Base-by-base conservation (phyloP, 2,888 invertebrate genomes). In the Diabrotica balteata region DNA sequence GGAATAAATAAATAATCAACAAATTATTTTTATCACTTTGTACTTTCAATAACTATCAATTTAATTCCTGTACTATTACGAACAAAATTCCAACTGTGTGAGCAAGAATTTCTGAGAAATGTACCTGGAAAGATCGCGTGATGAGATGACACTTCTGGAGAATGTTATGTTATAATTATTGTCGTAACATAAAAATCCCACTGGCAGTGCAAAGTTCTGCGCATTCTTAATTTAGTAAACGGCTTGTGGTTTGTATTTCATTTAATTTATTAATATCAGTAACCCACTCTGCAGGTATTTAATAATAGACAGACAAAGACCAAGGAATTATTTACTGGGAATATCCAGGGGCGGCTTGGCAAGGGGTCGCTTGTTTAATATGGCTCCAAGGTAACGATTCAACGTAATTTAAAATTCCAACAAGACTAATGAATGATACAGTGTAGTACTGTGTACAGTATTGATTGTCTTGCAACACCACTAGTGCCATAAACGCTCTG, bases 121-220 rank as follows among this genome's bases (percentile, higher is more conserved):
- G 17, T 63, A 63, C 62, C 54, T 63, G 55, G 54, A 63, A 44
- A 60, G 8, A 63, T 63, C 55, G 62, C 62, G 62, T 63, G 62
- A 54, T 55, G 22, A 55, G 62, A 63, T 63, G 62, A 53, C 62
- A 62, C 54, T 62, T 45, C 62, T 42, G 54, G 10, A 63, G 62
- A 63, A 63, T 54, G 54, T 54, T 54, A 62, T 62, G 62, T 63
- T 63, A 63, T 63, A 63, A 63, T 63, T 63, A 63, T 54, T 62
- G 62, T 62, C 62, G 51, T 44, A 62, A 62, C 43, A 62, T 62
- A 62, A 62, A 62, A 53, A 53, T 53, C 53, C 45, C 62, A 44
- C 62, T 53, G 62, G 62, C 4, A 62, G 62, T 54, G 62, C 62
- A 62, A 62, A 62, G 53, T 52, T 43, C 11, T 53, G 22, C 42